phyloP scores from a whole-genome alignment of 2,797 vertebrate genomes.

The Catostomus latipinnis region DNA sequence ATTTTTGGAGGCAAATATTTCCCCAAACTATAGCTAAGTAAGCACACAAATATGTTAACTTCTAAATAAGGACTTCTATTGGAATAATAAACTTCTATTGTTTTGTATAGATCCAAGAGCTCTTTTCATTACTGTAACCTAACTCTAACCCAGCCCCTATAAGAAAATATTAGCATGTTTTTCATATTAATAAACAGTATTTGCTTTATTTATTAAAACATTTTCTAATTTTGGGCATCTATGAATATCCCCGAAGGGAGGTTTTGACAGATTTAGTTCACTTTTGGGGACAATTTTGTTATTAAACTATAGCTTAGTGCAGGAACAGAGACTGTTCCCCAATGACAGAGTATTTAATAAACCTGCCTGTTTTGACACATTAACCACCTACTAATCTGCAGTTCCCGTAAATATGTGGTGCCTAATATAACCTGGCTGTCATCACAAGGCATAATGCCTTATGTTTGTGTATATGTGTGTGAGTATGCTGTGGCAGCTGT shows the following conservation, averaged over 20 bases:
- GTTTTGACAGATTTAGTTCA: slow-evolving; percentile 6
- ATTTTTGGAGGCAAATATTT: background rate
- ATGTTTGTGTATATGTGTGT: slow-evolving; percentile 1
- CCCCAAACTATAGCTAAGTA: background rate
- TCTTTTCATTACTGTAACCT: too few relatives aligned
- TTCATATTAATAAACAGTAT: too few relatives aligned
- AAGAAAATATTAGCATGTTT: too few relatives aligned
- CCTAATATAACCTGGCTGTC: background rate
- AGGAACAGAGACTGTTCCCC: background rate
- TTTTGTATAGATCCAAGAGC: too few relatives aligned
- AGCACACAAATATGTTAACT: background rate
- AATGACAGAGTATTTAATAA: slow-evolving; percentile 19
- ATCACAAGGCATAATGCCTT: background rate
- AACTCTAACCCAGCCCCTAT: too few relatives aligned
- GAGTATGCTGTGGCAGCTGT: background rate
- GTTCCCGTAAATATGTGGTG: slow-evolving; percentile 12
- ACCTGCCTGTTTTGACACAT: slow-evolving; percentile 4
- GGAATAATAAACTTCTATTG: too few relatives aligned
- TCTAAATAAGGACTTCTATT: too few relatives aligned
- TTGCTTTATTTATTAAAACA: background rate
- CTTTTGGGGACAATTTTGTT: background rate
- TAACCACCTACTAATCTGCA: slow-evolving; percentile 15
- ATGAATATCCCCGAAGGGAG: background rate
- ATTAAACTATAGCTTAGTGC: background rate
- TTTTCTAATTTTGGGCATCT: background rate